Conservation (phyloP, 92 coral and sea anemone species). For the Zoanthus sociatus region DNA sequence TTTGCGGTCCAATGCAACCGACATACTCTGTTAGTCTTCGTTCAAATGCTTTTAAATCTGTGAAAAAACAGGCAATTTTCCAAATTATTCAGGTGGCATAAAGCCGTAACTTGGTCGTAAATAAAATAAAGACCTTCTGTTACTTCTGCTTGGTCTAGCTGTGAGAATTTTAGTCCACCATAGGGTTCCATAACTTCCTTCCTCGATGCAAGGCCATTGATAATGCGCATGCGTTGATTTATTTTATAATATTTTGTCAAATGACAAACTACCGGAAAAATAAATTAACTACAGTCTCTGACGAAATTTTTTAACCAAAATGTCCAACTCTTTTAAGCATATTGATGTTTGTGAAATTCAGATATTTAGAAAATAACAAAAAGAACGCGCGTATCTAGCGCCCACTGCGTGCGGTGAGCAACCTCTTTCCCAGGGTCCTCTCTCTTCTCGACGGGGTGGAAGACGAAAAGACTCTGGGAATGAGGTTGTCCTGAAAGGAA, state of each 20-base stretch:
- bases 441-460: no score
- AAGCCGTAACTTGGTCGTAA: neutral
- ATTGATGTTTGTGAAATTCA: neutral
- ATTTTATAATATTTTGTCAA: neutral
- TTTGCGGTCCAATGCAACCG: conserved; percentile 80
- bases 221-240: conserved; percentile 26
- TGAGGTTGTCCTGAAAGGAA: no score
- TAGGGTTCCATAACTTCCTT: conserved; percentile 33
- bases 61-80: conserved; percentile 18
- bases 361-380: neutral
- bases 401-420: neutral
- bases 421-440: no score
- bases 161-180: conserved; percentile 27
- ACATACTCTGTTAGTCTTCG: conserved; percentile 94
- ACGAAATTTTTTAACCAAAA: neutral
- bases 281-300: neutral
- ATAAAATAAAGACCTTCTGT: conserved; percentile 80
- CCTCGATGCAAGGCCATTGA: conserved; percentile 27
- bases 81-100: neutral
- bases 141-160: conserved; percentile 79
- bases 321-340: neutral
- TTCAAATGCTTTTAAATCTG: conserved; percentile 98
- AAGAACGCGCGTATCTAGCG: neutral
- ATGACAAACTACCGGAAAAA: neutral
- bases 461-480: no score